Percentiles rank a stretch among this genome's conserved stretches.
phyloP scores from a whole-genome alignment of 2,113 vertebrate species.

The Bambusicola thoracicus region DNA sequence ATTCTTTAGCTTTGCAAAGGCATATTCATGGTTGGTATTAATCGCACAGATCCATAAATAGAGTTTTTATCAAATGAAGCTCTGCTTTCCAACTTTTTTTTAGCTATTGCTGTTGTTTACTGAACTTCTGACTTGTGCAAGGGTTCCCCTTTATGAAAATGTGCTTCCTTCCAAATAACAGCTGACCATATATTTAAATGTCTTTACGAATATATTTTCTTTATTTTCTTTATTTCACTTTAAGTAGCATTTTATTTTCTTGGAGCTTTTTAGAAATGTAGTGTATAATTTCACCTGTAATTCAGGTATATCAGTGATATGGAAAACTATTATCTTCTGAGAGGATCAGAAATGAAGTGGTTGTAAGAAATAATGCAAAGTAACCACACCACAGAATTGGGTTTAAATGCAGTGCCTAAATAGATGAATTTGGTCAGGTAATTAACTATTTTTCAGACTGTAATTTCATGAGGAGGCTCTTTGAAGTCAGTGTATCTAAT shows the following conservation, averaged over 20 bases:
- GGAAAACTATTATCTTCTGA: not conserved
- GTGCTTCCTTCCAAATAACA: not conserved
- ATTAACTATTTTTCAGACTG: not conserved
- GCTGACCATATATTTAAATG: not conserved
- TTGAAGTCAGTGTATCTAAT: conserved; percentile 16
- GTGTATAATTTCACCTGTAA: not conserved
- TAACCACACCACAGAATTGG: not conserved
- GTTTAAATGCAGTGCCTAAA: not conserved
- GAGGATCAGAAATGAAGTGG: not conserved
- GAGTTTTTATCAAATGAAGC: not conserved
- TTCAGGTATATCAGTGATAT: not conserved
- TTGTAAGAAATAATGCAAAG: not conserved
- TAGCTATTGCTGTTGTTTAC: not conserved
- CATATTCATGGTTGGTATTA: not conserved
- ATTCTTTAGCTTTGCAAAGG: not conserved
- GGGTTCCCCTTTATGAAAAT: not conserved
- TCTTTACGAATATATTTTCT: not conserved
- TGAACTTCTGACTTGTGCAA: not conserved
- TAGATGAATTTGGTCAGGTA: not conserved
- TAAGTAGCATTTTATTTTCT: not conserved
- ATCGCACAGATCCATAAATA: not conserved
- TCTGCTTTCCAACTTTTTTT: not conserved
- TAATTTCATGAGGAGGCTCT: not conserved
- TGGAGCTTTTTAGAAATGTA: not conserved
- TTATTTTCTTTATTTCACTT: too few relatives aligned